Evolutionary conservation across 2,113 vertebrate species (phyloP).

Genomic region (Dryoscopus gambensis): DNA sequence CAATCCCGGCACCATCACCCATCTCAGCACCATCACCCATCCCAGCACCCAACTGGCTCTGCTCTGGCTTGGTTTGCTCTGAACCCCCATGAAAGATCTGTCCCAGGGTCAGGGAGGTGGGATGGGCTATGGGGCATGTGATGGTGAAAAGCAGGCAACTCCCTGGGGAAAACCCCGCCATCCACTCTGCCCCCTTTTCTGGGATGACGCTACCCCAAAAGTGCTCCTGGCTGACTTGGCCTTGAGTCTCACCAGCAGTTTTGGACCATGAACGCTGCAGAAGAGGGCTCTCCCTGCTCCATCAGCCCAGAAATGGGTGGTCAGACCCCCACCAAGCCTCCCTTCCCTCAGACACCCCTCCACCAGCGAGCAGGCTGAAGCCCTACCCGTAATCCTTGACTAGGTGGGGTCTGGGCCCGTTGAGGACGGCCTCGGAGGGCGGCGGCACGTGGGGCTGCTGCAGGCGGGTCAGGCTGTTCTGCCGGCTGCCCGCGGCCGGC

Average conservation of each 20-base stretch:
- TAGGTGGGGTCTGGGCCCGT: slow-evolving; percentile 83
- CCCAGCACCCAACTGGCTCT: background rate
- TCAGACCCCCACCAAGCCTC: background rate
- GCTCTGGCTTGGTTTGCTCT: background rate
- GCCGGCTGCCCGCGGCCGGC: slow-evolving; percentile 68
- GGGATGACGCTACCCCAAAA: background rate
- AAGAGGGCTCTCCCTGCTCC: fast-evolving
- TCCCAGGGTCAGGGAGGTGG: background rate
- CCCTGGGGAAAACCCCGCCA: background rate
- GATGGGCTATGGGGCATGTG: fast-evolving
- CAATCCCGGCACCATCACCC: background rate
- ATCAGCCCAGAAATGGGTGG: background rate
- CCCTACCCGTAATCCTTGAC: slow-evolving; percentile 84
- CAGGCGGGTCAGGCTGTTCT: slow-evolving; percentile 82
- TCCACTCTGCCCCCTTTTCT: background rate
- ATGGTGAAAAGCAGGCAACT: background rate
- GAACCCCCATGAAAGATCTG: fast-evolving
- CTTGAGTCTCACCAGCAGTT: fast-evolving
- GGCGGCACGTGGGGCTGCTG: slow-evolving; percentile 75
- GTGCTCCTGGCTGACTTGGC: background rate
- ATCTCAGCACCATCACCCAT: background rate
- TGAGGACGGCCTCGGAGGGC: slow-evolving; percentile 77
- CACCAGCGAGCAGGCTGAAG: background rate
- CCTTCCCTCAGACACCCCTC: background rate
- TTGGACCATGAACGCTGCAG: fast-evolving